Percentiles rank a stretch among this genome's conserved stretches.
phyloP scores from a whole-genome alignment of 2,888 invertebrate genomes.

The Colletes collaris region DNA sequence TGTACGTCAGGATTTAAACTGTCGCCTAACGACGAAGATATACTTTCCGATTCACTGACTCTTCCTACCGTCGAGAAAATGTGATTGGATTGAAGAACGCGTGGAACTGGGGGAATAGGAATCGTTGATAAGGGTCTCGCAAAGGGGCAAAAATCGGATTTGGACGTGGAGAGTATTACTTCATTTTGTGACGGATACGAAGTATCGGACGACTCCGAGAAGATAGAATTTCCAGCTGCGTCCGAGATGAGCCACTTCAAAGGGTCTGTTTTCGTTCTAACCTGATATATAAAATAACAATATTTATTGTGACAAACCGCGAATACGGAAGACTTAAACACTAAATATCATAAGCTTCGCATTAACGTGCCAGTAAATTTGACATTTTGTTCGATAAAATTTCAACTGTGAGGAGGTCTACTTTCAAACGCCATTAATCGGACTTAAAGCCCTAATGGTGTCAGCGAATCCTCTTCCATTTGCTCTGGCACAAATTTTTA shows the following conservation, averaged over 20 bases:
- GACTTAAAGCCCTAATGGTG: conserved; percentile 74
- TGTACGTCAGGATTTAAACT: conserved; percentile 93
- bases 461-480: conserved; percentile 79
- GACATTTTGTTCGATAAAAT: neutral
- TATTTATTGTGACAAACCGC: neutral
- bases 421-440: conserved; percentile 80
- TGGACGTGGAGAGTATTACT: conserved; percentile 56
- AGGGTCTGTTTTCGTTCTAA: conserved; percentile 92
- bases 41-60: conserved; percentile 74
- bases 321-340: too few species aligned
- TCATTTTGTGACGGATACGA: conserved; percentile 75
- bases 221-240: conserved; percentile 76
- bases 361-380: neutral
- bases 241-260: conserved; percentile 94
- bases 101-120: conserved; percentile 89
- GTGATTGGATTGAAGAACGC: conserved; percentile 84
- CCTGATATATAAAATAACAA: conserved; percentile 83
- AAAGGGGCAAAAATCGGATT: conserved; percentile 84
- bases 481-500: conserved; percentile 74
- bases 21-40: conserved; percentile 82
- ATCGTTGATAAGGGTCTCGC: conserved; percentile 87
- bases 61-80: conserved; percentile 55
- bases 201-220: conserved; percentile 76
- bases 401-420: conserved; percentile 74
- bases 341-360: too few species aligned